These are phyloP conservation scores for Thunnus albacares DNA, from an alignment of 2,797 vertebrate species.

Conservation along the genomic window DNA sequence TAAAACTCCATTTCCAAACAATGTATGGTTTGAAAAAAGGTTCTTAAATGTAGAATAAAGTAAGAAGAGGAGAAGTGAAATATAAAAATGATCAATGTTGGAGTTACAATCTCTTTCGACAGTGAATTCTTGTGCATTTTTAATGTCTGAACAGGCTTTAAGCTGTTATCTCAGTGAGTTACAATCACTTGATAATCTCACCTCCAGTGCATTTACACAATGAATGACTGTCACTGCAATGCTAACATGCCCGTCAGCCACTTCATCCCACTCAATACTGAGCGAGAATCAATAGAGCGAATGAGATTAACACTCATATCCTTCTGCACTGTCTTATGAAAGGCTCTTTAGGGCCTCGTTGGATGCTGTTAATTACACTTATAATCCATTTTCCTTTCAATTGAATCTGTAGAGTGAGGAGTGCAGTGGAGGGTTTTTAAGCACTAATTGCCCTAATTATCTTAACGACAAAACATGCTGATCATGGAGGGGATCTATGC, in stretches of 20 bases:
- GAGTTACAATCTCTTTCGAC: neutral
- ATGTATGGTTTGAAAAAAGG: too few species aligned
- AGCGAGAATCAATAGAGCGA: conserved; percentile 79
- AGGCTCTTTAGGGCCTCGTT: conserved; percentile 74
- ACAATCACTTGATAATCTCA: conserved; percentile 30
- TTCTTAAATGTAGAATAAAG: neutral
- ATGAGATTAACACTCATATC: conserved; percentile 80
- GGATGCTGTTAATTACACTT: conserved; percentile 79
- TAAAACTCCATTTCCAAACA: neutral
- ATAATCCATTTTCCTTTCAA: conserved; percentile 79
- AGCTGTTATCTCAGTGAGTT: conserved; percentile 44
- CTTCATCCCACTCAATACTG: conserved; percentile 71
- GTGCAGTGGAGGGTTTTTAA: conserved; percentile 55
- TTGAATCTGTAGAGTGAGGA: conserved; percentile 55
- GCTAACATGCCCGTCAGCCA: conserved; percentile 64
- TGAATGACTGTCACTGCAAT: conserved; percentile 41
- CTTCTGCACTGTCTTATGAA: conserved; percentile 77
- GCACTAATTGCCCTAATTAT: conserved; percentile 79
- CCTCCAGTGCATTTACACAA: conserved; percentile 39
- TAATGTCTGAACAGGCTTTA: neutral
- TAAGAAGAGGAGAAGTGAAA: neutral
- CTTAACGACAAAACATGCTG: conserved; percentile 67
- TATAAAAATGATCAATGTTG: neutral
- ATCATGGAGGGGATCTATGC: conserved; percentile 52
- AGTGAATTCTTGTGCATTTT: neutral